These are phyloP conservation scores for Brenthis daphne DNA, from an alignment of 2,888 invertebrate species.

Conservation along the genomic window DNA sequence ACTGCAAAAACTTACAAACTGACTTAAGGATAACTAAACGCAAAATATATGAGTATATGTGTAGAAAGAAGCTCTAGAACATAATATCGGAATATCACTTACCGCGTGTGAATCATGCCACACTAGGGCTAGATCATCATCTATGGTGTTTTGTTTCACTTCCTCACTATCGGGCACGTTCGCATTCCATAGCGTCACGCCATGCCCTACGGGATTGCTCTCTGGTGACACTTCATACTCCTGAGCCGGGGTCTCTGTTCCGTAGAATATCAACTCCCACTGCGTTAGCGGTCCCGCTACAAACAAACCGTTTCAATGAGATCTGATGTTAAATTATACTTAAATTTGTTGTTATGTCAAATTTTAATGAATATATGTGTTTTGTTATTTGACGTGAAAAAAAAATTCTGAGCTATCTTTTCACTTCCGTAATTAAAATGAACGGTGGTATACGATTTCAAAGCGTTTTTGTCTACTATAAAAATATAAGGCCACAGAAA, in stretches of 20 bases:
- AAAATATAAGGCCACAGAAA: slow-evolving; percentile 17
- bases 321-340: neutral
- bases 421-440: slow-evolving; percentile 19
- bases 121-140: slow-evolving; percentile 79
- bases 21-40: too few relatives aligned
- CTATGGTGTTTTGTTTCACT: slow-evolving; percentile 83
- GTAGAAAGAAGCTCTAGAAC: too few relatives aligned
- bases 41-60: too few relatives aligned
- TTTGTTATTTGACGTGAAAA: neutral
- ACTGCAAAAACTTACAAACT: too few relatives aligned
- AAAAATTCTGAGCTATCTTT: slow-evolving; percentile 8
- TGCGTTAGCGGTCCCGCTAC: slow-evolving; percentile 83
- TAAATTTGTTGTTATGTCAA: neutral
- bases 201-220: slow-evolving; percentile 67
- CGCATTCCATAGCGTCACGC: slow-evolving; percentile 48
- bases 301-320: slow-evolving; percentile 44
- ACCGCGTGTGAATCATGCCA: slow-evolving; percentile 86
- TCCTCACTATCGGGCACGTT: slow-evolving; percentile 68
- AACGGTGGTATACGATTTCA: slow-evolving; percentile 18
- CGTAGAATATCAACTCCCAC: slow-evolving; percentile 92
- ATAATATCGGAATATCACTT: slow-evolving; percentile 24
- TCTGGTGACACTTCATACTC: slow-evolving; percentile 85
- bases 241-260: slow-evolving; percentile 86
- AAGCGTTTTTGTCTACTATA: slow-evolving; percentile 15
- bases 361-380: slow-evolving; percentile 5